Evolutionary conservation across 2,113 vertebrate species (phyloP).

Genomic region (Passer montanus): DNA sequence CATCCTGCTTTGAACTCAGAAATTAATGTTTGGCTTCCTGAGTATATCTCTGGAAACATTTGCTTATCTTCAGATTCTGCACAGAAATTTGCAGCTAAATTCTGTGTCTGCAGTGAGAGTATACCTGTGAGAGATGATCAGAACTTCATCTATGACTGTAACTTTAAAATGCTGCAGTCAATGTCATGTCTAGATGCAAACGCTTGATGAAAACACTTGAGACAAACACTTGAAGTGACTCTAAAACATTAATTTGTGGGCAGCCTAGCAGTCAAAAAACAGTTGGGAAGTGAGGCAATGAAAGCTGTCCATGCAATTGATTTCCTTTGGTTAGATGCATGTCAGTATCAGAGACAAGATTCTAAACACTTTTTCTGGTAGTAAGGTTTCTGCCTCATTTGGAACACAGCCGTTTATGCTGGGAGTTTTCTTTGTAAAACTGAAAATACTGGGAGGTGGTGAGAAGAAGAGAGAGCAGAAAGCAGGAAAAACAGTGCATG

Average conservation of each 20-base stretch:
- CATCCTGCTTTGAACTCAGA: neutral
- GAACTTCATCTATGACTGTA: neutral
- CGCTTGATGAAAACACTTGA: neutral
- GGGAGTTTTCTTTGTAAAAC: neutral
- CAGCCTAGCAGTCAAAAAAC: neutral
- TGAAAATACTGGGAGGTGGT: neutral
- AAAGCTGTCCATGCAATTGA: neutral
- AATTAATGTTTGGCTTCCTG: neutral
- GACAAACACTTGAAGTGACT: neutral
- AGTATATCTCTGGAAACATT: neutral
- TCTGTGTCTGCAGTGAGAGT: neutral
- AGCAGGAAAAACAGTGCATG: neutral
- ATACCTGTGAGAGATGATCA: neutral
- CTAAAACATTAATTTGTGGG: rapidly evolving
- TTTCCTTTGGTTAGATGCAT: neutral
- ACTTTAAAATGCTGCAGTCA: neutral
- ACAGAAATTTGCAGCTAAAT: neutral
- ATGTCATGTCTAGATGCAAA: neutral
- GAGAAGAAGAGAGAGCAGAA: neutral
- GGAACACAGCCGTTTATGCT: neutral
- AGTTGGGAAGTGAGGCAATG: neutral
- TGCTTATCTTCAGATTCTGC: neutral
- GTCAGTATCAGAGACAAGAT: neutral
- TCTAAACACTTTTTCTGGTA: neutral
- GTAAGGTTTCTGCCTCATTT: neutral